Conservation (phyloP, 2,888 invertebrate species). For the Euplagia quadripunctaria region DNA sequence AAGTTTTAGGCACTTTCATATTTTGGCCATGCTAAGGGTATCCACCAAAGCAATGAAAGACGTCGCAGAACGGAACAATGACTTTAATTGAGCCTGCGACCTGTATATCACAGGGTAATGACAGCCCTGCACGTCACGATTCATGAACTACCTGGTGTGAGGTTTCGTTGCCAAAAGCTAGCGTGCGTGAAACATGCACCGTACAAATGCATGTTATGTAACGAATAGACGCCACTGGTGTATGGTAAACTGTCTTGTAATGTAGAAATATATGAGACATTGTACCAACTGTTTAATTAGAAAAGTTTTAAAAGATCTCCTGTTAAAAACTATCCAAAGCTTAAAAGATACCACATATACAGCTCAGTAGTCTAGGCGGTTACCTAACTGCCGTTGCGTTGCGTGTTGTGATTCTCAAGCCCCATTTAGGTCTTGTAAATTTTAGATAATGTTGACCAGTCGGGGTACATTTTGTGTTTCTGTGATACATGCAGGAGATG, state of each 20-base stretch:
- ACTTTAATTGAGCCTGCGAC: background rate
- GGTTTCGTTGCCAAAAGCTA: conserved; percentile 43
- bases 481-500: background rate
- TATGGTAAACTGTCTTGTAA: conserved; percentile 23
- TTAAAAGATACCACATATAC: too few relatives aligned
- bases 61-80: background rate
- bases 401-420: background rate
- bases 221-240: conserved; percentile 22
- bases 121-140: conserved; percentile 33
- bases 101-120: background rate
- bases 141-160: conserved; percentile 35
- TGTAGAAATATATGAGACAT: conserved; percentile 1
- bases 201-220: conserved; percentile 37
- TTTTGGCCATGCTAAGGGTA: too few relatives aligned
- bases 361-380: background rate
- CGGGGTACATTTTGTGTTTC: background rate
- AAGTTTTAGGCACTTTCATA: too few relatives aligned
- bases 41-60: background rate
- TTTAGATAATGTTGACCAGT: background rate
- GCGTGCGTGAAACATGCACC: conserved; percentile 44
- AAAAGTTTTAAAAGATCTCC: background rate
- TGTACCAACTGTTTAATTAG: background rate
- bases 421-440: background rate
- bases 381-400: background rate
- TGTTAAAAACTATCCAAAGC: background rate